Conservation (phyloP, 2,888 invertebrate species). For the Macropis europaea region DNA sequence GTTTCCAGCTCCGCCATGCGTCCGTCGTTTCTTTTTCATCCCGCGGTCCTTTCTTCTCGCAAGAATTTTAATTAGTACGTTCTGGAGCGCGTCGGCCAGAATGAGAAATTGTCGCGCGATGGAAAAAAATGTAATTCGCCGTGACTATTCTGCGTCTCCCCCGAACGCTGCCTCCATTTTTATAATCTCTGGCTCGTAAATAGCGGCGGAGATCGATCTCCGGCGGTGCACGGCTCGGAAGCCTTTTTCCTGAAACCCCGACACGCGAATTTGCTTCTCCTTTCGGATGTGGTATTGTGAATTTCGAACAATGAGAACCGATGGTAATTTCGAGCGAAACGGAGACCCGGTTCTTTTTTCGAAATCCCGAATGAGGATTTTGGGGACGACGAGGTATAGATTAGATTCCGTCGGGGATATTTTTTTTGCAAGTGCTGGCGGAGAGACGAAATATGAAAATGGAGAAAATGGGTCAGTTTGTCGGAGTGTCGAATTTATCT, state of each 20-base stretch:
- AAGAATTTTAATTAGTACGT: constrained; percentile 51
- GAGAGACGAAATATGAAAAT: too few relatives aligned
- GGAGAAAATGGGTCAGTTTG: too few relatives aligned
- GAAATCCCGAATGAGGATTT: too few relatives aligned
- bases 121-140: constrained; percentile 33
- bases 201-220: constrained; percentile 17
- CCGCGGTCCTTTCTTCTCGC: constrained; percentile 26
- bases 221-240: not conserved
- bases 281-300: too few relatives aligned
- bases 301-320: too few relatives aligned
- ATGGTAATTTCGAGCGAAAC: too few relatives aligned
- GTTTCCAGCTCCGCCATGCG: not conserved
- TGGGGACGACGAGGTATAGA: too few relatives aligned
- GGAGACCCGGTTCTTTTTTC: too few relatives aligned
- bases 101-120: constrained; percentile 38
- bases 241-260: not conserved
- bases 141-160: not conserved
- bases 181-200: constrained; percentile 4
- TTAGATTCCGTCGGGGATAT: too few relatives aligned
- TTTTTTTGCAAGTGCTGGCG: too few relatives aligned
- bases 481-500: too few relatives aligned
- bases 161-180: not conserved
- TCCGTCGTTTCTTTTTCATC: constrained; percentile 6
- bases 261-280: not conserved
- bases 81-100: constrained; percentile 18